Conservation (phyloP, 1,140 invertebrate genomes). For the Archivesica marissinica region DNA sequence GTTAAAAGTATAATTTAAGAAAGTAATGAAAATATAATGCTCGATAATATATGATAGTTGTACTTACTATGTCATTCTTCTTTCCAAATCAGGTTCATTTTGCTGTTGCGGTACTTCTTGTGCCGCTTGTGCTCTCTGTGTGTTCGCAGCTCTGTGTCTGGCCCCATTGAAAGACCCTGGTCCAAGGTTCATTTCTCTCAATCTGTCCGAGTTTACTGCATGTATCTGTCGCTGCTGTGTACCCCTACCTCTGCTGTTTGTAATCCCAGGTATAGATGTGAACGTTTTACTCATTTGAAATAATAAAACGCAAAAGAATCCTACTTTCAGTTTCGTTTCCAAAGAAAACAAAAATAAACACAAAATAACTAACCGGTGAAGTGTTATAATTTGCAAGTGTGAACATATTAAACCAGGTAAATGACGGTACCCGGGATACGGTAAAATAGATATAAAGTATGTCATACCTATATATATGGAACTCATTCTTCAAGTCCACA, state of each 20-base stretch:
- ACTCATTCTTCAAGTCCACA: too few relatives aligned
- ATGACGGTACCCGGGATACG: too few relatives aligned
- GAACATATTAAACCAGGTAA: too few relatives aligned
- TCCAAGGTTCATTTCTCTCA: not conserved
- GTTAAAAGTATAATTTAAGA: too few relatives aligned
- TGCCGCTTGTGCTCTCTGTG: not conserved
- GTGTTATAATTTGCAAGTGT: too few relatives aligned
- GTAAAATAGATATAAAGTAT: too few relatives aligned
- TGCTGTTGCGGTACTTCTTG: not conserved
- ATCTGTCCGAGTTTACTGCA: not conserved
- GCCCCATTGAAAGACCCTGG: too few relatives aligned
- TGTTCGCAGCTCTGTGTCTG: not conserved
- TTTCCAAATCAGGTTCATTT: not conserved
- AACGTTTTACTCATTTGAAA: conserved; percentile 25
- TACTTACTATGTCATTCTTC: conserved; percentile 31
- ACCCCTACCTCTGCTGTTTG: conserved; percentile 9
- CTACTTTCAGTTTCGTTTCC: not conserved
- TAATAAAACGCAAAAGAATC: not conserved
- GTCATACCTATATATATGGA: too few relatives aligned
- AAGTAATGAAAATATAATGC: not conserved
- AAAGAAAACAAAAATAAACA: conserved; percentile 28
- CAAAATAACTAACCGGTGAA: too few relatives aligned
- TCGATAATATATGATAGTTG: not conserved
- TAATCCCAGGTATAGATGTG: conserved; percentile 18
- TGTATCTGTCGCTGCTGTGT: not conserved